phyloP scores from a whole-genome alignment of 53 echinoderm and acorn worm species.

The Temnopleurus reevesii region DNA sequence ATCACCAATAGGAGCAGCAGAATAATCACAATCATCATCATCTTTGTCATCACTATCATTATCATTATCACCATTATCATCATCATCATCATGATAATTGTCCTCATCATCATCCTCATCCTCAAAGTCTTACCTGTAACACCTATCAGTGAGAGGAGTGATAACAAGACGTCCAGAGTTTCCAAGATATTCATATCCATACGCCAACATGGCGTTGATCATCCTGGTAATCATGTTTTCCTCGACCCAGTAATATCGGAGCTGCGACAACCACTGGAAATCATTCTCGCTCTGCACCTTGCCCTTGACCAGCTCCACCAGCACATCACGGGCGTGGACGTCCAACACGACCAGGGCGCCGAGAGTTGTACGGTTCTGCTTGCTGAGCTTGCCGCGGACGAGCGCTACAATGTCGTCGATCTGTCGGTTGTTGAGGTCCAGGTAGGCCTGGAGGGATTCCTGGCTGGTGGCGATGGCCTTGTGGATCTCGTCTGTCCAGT shows the following conservation, averaged over 20 bases:
- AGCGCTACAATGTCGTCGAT: conserved; percentile 96
- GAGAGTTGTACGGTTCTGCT: conserved; percentile 98
- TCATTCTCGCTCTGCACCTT: conserved; percentile 80
- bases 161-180: conserved; percentile 97
- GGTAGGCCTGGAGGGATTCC: conserved; percentile 78
- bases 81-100: too few relatives aligned
- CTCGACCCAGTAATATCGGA: conserved; percentile 95
- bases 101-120: too few relatives aligned
- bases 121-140: conserved; percentile 98
- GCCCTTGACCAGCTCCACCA: conserved; percentile 73
- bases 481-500: conserved; percentile 97
- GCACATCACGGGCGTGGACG: conserved; percentile 95
- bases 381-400: conserved; percentile 97
- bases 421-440: conserved; percentile 86
- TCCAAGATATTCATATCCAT: conserved; percentile 97
- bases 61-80: too few relatives aligned
- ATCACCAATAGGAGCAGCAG: too few relatives aligned
- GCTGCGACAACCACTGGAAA: conserved; percentile 96
- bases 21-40: too few relatives aligned
- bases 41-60: too few relatives aligned
- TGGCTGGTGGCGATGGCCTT: conserved; percentile 80
- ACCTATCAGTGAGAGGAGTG: conserved; percentile 97
- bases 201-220: conserved; percentile 98
- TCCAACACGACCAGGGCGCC: conserved; percentile 98
- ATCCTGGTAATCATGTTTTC: conserved; percentile 91